phyloP scores from a whole-genome alignment of 2,888 invertebrate species.

The Didymodactylos carnosus region DNA sequence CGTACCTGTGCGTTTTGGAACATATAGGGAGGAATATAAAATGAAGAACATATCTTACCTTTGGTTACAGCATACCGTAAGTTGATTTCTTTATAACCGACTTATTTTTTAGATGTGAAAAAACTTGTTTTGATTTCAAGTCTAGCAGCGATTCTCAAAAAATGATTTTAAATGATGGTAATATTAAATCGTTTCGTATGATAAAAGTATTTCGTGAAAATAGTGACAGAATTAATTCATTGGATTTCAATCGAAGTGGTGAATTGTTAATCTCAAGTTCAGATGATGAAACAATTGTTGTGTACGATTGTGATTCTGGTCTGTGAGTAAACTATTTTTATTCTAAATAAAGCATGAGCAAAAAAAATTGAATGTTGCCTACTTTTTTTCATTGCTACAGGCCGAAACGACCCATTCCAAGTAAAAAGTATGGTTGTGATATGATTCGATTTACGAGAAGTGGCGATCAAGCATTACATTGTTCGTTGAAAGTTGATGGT shows the following conservation, averaged over 20 bases:
- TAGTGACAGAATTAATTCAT: constrained; percentile 71
- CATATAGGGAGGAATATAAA: too few species aligned
- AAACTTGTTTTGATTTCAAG: too few species aligned
- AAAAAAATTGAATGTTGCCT: background rate
- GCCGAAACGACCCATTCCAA: constrained; percentile 83
- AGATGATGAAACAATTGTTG: constrained; percentile 96
- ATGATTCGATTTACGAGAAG: constrained; percentile 95
- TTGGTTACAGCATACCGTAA: too few species aligned
- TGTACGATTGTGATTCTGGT: constrained; percentile 95
- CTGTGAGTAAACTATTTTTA: constrained; percentile 38
- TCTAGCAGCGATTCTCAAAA: too few species aligned
- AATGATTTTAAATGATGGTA: constrained; percentile 83
- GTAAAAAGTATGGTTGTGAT: constrained; percentile 98
- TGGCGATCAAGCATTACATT: constrained; percentile 89
- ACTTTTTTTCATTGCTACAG: constrained; percentile 28
- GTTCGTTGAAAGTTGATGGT: constrained; percentile 89
- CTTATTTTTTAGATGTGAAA: too few species aligned
- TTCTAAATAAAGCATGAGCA: background rate
- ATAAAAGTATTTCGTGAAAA: constrained; percentile 94
- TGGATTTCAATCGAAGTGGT: constrained; percentile 58
- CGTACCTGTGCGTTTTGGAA: too few species aligned
- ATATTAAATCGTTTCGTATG: constrained; percentile 82
- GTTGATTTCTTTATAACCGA: too few species aligned
- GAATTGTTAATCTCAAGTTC: constrained; percentile 89
- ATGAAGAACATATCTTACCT: too few species aligned